Conservation (phyloP, 2,797 vertebrate species). For the Podarcis siculus region DNA sequence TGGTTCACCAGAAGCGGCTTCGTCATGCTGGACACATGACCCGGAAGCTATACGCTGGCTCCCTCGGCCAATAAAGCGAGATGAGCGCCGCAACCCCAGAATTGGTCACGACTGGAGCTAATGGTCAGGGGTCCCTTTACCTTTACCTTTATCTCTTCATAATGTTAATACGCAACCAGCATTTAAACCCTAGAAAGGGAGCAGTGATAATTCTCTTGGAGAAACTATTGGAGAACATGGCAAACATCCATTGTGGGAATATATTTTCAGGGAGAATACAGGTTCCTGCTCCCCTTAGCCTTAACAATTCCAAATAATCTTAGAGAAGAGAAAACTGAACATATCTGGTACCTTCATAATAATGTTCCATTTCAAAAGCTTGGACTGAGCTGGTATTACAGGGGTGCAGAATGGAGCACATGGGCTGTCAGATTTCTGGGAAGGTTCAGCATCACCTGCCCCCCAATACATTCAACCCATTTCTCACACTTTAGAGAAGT, state of each 20-base stretch:
- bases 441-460: background rate
- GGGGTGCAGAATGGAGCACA: background rate
- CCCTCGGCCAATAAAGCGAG: no score
- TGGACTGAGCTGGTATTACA: background rate
- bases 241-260: background rate
- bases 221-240: background rate
- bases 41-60: no score
- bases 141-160: background rate
- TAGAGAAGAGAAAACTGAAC: background rate
- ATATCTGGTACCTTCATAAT: background rate
- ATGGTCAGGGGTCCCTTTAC: no score
- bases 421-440: background rate
- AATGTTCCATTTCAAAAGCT: background rate
- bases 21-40: no score
- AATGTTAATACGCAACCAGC: background rate
- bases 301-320: background rate
- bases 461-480: no score
- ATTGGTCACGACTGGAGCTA: no score
- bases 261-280: background rate
- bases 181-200: background rate
- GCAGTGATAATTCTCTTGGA: background rate
- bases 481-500: no score
- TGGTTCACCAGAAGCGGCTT: no score
- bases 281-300: no score
- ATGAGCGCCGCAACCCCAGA: no score